A percentile compares a stretch with the other conserved stretches of the same genome.
phyloP scores from a whole-genome alignment of 1,140 invertebrate species.

The Lepidotrigona ventralis region DNA sequence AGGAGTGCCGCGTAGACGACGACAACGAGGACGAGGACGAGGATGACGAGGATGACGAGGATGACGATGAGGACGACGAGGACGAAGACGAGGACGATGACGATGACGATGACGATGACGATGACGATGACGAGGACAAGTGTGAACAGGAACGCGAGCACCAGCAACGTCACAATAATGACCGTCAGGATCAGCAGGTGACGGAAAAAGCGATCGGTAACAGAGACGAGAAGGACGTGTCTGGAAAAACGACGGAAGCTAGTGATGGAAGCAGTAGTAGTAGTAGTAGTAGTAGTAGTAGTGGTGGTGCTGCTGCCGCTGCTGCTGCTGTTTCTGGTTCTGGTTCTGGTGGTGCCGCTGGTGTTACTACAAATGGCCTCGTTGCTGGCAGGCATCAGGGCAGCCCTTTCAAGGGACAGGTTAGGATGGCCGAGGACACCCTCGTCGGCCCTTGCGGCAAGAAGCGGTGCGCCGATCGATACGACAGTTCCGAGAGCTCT shows the following conservation, averaged over 20 bases:
- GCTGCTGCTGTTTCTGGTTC: conserved; percentile 42
- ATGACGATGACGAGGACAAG: background rate
- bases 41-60: background rate
- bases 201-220: conserved; percentile 17
- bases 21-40: background rate
- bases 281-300: background rate
- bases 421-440: conserved; percentile 70
- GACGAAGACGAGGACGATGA: background rate
- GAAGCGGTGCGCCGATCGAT: conserved; percentile 91
- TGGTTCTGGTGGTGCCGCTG: conserved; percentile 40
- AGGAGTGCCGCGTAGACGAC: conserved; percentile 31
- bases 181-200: background rate
- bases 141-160: background rate
- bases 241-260: conserved; percentile 35
- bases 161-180: background rate
- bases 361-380: conserved; percentile 40
- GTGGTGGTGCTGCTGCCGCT: conserved; percentile 23
- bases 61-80: background rate
- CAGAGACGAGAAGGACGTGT: conserved; percentile 14
- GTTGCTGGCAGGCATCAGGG: conserved; percentile 61
- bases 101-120: background rate
- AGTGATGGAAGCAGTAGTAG: conserved; percentile 7
- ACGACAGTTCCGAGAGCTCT: conserved; percentile 93
- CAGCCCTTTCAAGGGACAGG: conserved; percentile 71
- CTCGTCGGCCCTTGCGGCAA: conserved; percentile 83